phyloP scores from a whole-genome alignment of 2,113 vertebrate species.

The Nothocercus julius region DNA sequence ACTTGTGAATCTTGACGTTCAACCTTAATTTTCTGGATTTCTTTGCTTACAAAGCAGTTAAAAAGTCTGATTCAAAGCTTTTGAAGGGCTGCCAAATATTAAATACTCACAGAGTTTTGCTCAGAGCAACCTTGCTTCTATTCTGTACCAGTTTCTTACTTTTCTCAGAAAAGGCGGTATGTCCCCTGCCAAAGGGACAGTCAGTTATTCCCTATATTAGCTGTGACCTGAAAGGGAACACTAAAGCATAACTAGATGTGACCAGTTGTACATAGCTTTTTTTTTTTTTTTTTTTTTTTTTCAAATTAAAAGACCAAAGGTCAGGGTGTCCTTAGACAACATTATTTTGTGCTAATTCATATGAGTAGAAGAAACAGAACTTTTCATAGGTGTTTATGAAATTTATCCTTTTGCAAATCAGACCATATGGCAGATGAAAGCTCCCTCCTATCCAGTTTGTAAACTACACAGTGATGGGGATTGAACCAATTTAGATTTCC shows the following conservation, averaged over 20 bases:
- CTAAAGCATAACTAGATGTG: background rate
- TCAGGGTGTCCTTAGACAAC: background rate
- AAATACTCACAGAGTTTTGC: background rate
- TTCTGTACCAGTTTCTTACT: background rate
- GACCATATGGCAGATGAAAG: background rate
- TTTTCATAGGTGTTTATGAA: background rate
- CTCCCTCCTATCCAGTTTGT: background rate
- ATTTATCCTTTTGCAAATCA: background rate
- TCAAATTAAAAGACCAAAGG: background rate
- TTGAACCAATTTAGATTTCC: constrained; percentile 6
- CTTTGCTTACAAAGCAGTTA: background rate
- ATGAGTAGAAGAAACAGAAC: background rate
- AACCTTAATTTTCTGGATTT: background rate
- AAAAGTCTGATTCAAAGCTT: background rate
- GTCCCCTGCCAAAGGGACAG: background rate
- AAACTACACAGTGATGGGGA: background rate
- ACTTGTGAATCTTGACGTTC: background rate
- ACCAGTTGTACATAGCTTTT: background rate
- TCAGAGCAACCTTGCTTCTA: background rate
- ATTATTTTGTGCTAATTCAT: background rate
- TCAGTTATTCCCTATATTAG: background rate
- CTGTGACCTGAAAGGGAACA: background rate
- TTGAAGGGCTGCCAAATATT: background rate
- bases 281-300: background rate
- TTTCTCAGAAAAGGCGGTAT: background rate